A percentile compares a stretch with the other conserved stretches of the same genome.
phyloP scores from a whole-genome alignment of 2,797 vertebrate genomes.

The Peromyscus eremicus region DNA sequence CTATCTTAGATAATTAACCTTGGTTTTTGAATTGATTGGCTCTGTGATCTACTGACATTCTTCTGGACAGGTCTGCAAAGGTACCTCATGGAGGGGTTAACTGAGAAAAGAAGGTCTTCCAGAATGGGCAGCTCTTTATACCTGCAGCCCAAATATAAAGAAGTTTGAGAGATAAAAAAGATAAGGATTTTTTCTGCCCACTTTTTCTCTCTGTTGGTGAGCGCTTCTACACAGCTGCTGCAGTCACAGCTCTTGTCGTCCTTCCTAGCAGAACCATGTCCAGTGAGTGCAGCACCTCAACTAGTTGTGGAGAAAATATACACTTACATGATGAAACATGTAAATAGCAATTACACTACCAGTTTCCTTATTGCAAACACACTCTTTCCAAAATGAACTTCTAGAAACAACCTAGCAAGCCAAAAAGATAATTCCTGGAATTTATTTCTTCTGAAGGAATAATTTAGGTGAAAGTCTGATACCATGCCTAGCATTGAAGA shows the following conservation, averaged over 20 bases:
- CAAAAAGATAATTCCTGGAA: neutral
- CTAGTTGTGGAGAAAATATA: neutral
- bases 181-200: neutral
- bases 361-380: neutral
- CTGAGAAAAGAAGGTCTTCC: too few species aligned
- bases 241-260: accelerated
- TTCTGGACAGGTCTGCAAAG: neutral
- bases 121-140: neutral
- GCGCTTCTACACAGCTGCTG: neutral
- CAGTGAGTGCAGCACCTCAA: too few species aligned
- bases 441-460: neutral
- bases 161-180: neutral
- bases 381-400: neutral
- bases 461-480: neutral
- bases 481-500: neutral
- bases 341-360: neutral
- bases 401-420: neutral
- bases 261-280: neutral
- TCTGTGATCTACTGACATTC: neutral
- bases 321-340: neutral
- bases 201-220: neutral
- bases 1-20: neutral
- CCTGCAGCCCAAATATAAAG: too few species aligned
- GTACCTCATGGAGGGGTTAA: neutral
- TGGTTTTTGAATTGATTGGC: neutral